phyloP scores from a whole-genome alignment of 37 sponge, comb jelly and placozoan species.

The Ianthella basta region DNA sequence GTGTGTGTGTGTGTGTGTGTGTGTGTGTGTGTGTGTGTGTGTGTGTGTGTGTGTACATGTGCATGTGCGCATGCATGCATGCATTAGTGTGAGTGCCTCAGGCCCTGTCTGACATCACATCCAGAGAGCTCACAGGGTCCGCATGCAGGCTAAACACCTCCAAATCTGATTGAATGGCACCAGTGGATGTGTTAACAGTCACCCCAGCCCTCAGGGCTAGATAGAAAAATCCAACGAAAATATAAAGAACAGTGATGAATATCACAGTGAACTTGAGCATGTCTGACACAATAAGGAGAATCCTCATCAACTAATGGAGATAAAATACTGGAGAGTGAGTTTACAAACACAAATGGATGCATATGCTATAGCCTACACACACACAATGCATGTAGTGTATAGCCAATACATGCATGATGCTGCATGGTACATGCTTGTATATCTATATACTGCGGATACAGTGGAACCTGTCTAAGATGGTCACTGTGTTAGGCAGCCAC shows the following conservation, averaged over 20 bases:
- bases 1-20: conserved; percentile 41
- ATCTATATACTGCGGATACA: too few relatives aligned
- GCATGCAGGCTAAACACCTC: neutral
- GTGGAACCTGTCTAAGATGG: too few relatives aligned
- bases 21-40: neutral
- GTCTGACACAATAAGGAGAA: neutral
- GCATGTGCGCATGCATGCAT: conserved; percentile 17
- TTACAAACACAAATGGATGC: too few relatives aligned
- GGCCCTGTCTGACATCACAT: too few relatives aligned
- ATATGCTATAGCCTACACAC: too few relatives aligned
- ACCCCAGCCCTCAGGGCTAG: conserved; percentile 34
- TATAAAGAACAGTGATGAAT: neutral
- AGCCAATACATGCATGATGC: too few relatives aligned
- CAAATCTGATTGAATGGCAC: neutral
- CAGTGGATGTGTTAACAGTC: neutral
- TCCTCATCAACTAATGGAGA: too few relatives aligned
- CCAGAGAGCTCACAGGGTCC: conserved; percentile 19
- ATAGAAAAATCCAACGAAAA: conserved; percentile 19
- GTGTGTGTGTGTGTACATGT: conserved; percentile 11
- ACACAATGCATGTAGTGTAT: too few relatives aligned
- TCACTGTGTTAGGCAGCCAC: too few relatives aligned
- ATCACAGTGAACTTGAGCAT: neutral
- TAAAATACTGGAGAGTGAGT: too few relatives aligned
- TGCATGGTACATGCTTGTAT: too few relatives aligned
- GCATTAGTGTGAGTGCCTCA: neutral